These are phyloP conservation scores for Archips crataeganus DNA, from an alignment of 2,888 invertebrate genomes.

Conservation along the genomic window DNA sequence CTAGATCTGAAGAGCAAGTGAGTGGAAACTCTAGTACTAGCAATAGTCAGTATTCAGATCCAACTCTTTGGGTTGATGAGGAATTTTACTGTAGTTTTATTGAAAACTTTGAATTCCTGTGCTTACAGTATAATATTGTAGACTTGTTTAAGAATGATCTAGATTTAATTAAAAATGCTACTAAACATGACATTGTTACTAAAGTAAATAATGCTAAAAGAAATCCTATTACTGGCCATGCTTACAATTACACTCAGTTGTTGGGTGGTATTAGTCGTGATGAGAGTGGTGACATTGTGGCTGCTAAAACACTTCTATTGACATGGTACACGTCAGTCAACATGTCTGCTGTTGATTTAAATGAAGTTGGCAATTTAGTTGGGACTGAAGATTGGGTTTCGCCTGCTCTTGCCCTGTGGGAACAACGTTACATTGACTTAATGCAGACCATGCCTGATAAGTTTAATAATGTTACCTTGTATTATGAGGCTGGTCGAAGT, in stretches of 20 bases:
- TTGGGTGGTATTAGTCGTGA: constrained; percentile 87
- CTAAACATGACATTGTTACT: constrained; percentile 86
- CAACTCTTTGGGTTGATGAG: constrained; percentile 83
- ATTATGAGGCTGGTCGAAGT: constrained; percentile 88
- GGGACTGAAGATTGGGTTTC: constrained; percentile 92
- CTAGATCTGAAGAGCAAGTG: constrained; percentile 57
- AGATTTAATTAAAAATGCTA: constrained; percentile 79
- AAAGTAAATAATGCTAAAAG: constrained; percentile 85
- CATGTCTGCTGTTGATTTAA: constrained; percentile 88
- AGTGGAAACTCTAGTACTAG: constrained; percentile 49
- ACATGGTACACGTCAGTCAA: constrained; percentile 89
- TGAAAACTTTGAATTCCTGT: constrained; percentile 86
- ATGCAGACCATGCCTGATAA: constrained; percentile 68
- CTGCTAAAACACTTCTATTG: constrained; percentile 87
- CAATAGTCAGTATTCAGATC: constrained; percentile 79
- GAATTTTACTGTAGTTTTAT: constrained; percentile 88
- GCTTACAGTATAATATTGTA: constrained; percentile 88
- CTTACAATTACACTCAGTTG: constrained; percentile 86
- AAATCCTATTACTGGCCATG: constrained; percentile 89
- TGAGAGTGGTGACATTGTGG: constrained; percentile 85
- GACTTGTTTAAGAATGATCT: constrained; percentile 90
- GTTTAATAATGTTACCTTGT: constrained; percentile 72
- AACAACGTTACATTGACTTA: constrained; percentile 82
- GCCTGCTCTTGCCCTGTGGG: constrained; percentile 86
- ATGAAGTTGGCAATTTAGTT: constrained; percentile 89